These are phyloP conservation scores for Chaenocephalus aceratus DNA, from an alignment of 2,113 vertebrate species.

Conservation along the genomic window DNA sequence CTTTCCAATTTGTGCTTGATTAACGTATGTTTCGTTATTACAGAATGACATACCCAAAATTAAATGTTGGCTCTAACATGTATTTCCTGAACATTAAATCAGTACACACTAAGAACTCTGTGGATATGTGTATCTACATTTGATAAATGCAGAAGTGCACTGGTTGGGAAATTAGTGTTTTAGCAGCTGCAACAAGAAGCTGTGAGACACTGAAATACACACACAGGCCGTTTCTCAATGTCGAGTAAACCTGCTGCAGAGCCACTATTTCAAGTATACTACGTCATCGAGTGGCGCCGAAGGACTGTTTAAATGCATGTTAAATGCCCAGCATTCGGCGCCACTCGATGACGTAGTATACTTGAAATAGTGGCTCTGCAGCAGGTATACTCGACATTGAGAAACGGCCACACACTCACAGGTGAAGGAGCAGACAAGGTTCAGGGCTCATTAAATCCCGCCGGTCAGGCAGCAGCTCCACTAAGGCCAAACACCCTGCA, in stretches of 20 bases:
- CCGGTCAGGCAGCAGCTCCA: slow-evolving; percentile 55
- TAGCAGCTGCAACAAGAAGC: slow-evolving; percentile 16
- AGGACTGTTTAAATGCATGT: too few species aligned
- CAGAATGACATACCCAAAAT: background rate
- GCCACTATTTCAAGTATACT: too few species aligned
- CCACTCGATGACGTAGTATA: too few species aligned
- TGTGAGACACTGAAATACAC: slow-evolving; percentile 42
- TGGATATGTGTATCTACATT: background rate
- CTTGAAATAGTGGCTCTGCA: too few species aligned
- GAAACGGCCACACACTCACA: slow-evolving; percentile 18
- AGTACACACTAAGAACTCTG: background rate
- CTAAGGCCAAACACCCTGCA: slow-evolving; percentile 51
- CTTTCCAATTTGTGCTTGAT: background rate
- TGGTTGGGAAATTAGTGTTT: slow-evolving; percentile 34
- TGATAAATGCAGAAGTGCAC: slow-evolving; percentile 15
- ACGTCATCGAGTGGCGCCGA: too few species aligned
- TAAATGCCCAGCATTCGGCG: too few species aligned
- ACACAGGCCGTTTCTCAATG: background rate
- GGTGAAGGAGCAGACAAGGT: slow-evolving; percentile 57
- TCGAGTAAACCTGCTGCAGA: too few species aligned
- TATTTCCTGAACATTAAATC: slow-evolving; percentile 1
- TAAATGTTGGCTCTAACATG: slow-evolving; percentile 8
- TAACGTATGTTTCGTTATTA: background rate
- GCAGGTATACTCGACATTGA: too few species aligned
- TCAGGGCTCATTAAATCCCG: slow-evolving; percentile 69